Evolutionary conservation across 2,888 invertebrate genomes (phyloP).

Genomic region (Acronicta leporina): DNA sequence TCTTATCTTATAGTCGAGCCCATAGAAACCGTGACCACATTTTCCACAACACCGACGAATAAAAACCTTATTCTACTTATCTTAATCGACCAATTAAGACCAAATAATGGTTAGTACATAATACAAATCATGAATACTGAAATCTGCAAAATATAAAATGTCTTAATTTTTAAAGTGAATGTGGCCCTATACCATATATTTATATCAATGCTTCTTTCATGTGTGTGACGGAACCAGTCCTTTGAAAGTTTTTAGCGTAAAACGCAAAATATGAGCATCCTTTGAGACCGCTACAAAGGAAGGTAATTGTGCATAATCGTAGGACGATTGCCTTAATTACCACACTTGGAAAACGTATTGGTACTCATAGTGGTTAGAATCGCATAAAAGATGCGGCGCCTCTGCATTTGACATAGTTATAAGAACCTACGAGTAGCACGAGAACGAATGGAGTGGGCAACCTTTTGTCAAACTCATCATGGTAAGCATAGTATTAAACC

Average conservation of each 20-base stretch:
- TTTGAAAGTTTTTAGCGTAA: background rate
- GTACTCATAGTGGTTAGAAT: background rate
- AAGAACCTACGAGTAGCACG: no score
- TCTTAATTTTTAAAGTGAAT: no score
- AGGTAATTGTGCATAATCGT: background rate
- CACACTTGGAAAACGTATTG: background rate
- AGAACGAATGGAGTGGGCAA: background rate
- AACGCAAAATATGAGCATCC: background rate
- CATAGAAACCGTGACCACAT: no score
- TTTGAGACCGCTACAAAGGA: background rate
- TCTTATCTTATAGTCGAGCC: no score
- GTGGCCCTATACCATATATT: no score
- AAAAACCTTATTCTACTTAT: no score
- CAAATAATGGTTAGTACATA: no score
- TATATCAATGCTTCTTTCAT: background rate
- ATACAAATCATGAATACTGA: no score
- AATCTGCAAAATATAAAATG: no score
- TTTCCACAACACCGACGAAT: no score
- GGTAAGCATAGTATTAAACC: background rate
- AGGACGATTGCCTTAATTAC: background rate
- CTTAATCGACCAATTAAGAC: no score
- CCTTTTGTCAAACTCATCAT: background rate
- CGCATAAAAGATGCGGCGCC: background rate
- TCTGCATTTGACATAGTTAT: background rate
- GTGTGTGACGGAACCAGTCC: background rate